phyloP scores from a whole-genome alignment of 1,140 invertebrate genomes.

The Kradibia gibbosae region DNA sequence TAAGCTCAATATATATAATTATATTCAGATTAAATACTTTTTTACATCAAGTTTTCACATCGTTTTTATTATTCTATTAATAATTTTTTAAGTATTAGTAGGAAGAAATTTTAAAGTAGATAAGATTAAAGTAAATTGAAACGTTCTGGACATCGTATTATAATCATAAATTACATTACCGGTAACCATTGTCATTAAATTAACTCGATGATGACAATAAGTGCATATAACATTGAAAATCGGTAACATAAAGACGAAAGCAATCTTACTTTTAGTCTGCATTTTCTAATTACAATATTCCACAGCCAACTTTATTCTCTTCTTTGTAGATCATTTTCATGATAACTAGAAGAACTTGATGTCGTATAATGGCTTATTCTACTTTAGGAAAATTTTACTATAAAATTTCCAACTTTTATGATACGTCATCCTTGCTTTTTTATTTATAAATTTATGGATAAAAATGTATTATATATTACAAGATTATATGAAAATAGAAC shows the following conservation, averaged over 20 bases:
- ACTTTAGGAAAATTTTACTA: not conserved
- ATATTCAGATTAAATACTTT: too few relatives aligned
- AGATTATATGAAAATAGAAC: too few relatives aligned
- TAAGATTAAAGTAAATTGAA: not conserved
- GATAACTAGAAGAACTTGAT: conserved; percentile 22
- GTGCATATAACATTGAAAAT: conserved; percentile 58
- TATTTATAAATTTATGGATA: not conserved
- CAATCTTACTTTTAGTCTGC: conserved; percentile 60
- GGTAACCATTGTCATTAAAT: conserved; percentile 54
- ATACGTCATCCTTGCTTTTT: not conserved
- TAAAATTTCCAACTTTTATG: conserved; percentile 18
- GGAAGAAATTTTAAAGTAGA: not conserved
- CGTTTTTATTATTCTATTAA: too few relatives aligned
- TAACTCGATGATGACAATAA: not conserved
- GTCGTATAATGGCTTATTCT: not conserved
- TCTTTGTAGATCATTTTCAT: not conserved
- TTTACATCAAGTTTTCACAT: too few relatives aligned
- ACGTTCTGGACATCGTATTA: not conserved
- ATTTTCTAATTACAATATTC: conserved; percentile 53
- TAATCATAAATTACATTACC: conserved; percentile 52
- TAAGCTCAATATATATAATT: too few relatives aligned
- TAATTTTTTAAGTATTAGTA: too few relatives aligned
- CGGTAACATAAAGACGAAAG: conserved; percentile 54
- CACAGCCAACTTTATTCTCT: conserved; percentile 51
- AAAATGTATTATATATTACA: too few relatives aligned